Evolutionary conservation across 2,888 invertebrate genomes (phyloP).

Genomic region (Tholera decimalis): DNA sequence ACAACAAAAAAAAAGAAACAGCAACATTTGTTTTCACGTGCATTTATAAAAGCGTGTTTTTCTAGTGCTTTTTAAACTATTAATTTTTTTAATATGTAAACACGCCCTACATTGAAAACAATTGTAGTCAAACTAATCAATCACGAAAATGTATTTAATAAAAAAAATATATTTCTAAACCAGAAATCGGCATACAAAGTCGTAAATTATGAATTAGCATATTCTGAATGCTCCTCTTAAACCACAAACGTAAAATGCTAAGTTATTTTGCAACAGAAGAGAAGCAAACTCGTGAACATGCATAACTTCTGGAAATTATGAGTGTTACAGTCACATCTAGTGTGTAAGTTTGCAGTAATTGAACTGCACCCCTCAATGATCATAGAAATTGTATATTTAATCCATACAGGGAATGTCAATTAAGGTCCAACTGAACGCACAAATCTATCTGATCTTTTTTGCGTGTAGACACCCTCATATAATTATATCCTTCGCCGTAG

Average conservation of each 20-base stretch:
- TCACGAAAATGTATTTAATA: background rate
- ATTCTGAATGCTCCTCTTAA: background rate
- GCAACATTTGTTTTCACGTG: too few species aligned
- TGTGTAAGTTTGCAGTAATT: background rate
- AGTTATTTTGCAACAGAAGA: constrained; percentile 17
- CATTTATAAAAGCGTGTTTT: too few species aligned
- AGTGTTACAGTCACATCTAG: constrained; percentile 8
- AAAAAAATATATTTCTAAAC: background rate
- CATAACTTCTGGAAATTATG: constrained; percentile 24
- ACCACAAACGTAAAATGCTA: background rate
- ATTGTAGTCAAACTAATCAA: background rate
- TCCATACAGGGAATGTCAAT: background rate
- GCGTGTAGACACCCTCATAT: too few species aligned
- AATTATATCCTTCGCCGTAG: too few species aligned
- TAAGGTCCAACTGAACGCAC: too few species aligned
- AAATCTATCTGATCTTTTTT: too few species aligned
- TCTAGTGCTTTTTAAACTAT: too few species aligned
- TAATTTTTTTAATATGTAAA: background rate
- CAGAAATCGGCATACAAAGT: background rate
- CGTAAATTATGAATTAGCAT: background rate
- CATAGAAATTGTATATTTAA: background rate
- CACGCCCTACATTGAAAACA: background rate
- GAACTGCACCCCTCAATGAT: constrained; percentile 7
- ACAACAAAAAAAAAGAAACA: too few species aligned
- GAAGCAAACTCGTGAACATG: background rate